A percentile compares a stretch with the other conserved stretches of the same genome.
phyloP scores from a whole-genome alignment of 2,113 vertebrate species.

The Thunnus thynnus region DNA sequence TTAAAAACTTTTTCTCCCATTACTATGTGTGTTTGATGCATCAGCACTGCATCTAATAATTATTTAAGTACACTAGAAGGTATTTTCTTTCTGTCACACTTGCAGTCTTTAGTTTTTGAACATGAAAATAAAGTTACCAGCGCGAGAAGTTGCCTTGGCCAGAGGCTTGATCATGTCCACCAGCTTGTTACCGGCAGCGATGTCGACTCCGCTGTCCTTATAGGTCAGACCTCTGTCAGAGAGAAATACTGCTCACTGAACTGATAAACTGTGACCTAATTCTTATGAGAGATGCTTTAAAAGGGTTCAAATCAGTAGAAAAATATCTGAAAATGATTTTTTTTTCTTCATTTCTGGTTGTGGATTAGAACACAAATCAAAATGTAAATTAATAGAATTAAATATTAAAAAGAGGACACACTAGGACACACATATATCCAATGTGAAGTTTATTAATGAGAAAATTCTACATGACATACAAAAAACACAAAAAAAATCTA shows the following conservation, averaged over 20 bases:
- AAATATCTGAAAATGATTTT: too few species aligned
- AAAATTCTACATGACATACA: not conserved
- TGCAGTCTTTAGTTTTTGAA: not conserved
- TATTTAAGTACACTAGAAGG: not conserved
- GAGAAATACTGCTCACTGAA: constrained; percentile 10
- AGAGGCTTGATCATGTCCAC: constrained; percentile 94
- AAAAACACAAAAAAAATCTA: not conserved
- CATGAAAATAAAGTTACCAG: constrained; percentile 83
- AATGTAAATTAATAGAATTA: not conserved
- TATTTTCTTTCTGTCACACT: not conserved
- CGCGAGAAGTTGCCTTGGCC: constrained; percentile 92
- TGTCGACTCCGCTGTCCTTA: constrained; percentile 96
- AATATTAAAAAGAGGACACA: constrained; percentile 5
- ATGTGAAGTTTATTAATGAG: constrained; percentile 30
- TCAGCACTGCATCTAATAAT: not conserved
- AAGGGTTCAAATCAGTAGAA: not conserved
- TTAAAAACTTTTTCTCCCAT: too few species aligned
- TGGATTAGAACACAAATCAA: not conserved
- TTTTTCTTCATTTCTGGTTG: not conserved
- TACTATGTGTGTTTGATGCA: not conserved
- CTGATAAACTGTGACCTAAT: not conserved
- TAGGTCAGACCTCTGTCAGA: constrained; percentile 92
- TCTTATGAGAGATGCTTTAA: not conserved
- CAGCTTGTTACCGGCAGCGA: constrained; percentile 92
- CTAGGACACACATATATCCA: not conserved